These are phyloP conservation scores for Brachionus plicatilis DNA, from an alignment of 1,140 invertebrate genomes.

Conservation along the genomic window DNA sequence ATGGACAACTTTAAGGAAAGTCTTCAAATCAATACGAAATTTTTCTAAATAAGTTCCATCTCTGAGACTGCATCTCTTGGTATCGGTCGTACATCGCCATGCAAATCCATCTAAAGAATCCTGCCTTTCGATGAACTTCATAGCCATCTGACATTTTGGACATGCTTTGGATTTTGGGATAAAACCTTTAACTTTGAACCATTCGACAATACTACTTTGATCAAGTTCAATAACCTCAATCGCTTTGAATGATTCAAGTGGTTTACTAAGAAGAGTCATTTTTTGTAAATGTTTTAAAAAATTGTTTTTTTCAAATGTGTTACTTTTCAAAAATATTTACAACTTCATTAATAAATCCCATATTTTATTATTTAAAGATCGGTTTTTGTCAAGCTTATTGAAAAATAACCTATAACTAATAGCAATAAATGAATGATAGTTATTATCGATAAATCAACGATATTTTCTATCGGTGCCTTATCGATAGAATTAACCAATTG, in stretches of 20 bases:
- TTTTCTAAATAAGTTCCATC: not conserved
- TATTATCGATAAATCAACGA: too few species aligned
- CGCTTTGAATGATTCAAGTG: not conserved
- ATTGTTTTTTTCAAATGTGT: not conserved
- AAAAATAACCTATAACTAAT: too few species aligned
- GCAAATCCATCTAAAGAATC: not conserved
- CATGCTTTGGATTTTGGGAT: not conserved
- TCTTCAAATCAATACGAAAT: not conserved
- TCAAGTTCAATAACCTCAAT: not conserved
- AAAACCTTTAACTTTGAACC: not conserved
- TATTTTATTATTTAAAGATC: too few species aligned
- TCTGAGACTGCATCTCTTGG: not conserved
- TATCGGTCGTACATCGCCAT: not conserved
- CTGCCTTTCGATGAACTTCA: not conserved
- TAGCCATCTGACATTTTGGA: not conserved
- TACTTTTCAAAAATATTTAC: too few species aligned
- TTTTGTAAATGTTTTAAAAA: not conserved
- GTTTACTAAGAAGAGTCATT: not conserved
- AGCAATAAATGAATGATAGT: too few species aligned
- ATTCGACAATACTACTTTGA: not conserved
- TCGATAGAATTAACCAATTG: too few species aligned
- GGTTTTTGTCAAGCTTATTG: too few species aligned
- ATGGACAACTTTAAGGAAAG: too few species aligned
- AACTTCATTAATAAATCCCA: too few species aligned
- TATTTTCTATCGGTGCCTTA: too few species aligned